Evolutionary conservation across 2,888 invertebrate species (phyloP), one percentile per base, ranked within the genome.

Genomic region (Heliconius erato): DNA sequence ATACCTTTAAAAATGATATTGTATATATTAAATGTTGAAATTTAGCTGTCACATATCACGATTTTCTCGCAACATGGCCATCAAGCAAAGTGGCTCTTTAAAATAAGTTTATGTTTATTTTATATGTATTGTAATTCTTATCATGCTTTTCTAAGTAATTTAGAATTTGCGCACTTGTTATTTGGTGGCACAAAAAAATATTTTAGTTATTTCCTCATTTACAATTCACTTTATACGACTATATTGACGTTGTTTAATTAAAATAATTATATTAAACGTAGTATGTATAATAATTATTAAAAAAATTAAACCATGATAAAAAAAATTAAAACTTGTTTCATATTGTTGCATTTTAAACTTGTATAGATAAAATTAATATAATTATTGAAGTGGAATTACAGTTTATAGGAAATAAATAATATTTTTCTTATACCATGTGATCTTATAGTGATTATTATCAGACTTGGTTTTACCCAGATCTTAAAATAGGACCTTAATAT

Each of bases 81-180:
- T 81, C 79, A 83, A 79, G 78, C 49, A 72, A 81, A 84, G 83
- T 69, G 79, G 28, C 79, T 67, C n/a, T 72, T 83, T 83, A 82
- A 71, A 82, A 23, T 69, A 79, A 77, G 23, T 76, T 77, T 28
- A 67, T n/a, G 49, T n/a, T 14, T 19, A 80, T 65, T 82, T 68
- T 79, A 82, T 71, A 44, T 26, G 26, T 26, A 72, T 72, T 72
- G 72, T 49, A 9, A 72, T 82, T 79, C 82, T 40, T 74, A 49
- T 54, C 84, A 80, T 59, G 80, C 32, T 23, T 44, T 40, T 35
- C 12, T 40, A 14, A 28, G 26, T 35, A 79, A 79, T 65, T 74
- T 67, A 54, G 44, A 59, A 76, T 79, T 81, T 76, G 79, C 74
- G 54, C 40, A 79, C 40, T 63, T 35, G 40, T 63, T 63, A 26